Base-by-base conservation (phyloP, 2,113 vertebrate species). In the Beaufortia kweichowensis region DNA sequence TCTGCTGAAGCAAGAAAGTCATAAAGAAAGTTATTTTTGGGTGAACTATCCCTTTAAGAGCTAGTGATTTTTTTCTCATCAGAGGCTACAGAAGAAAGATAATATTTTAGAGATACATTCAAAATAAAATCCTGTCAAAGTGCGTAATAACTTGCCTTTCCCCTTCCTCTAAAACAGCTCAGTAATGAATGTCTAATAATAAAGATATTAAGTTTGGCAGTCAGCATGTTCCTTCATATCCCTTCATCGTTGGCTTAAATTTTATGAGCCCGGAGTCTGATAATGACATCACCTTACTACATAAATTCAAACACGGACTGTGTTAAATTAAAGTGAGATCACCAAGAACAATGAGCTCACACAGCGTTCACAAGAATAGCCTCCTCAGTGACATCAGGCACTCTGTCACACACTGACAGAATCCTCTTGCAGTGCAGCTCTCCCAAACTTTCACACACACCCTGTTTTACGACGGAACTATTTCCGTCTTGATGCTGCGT, bases 271-370 rank as follows among this genome's bases (percentile, higher is more conserved):
- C 29, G 23, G 56, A 46, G 24, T 75, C 69, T 61, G 29, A 77
- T 31, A 24, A 74, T 81, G 75, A 81, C 69, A 74, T 81, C 75
- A 81, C 29, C 53, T 67, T 19, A 67, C 21, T 19, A n/a, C 14
- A 72, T 4, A 48, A 53, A 68, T 7, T 24, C 23, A 60, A 21
- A 67, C 43, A 77, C 14, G 77, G 55, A 28, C 39, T 9, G n/a
- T n/a, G n/a, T 77, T 53, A 64, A 72, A 23, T 74, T 57, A 62
- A 60, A 26, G 21, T 61, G 59, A 43, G 33, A 76, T 81, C 66
- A 65, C 35, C 74, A 53, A 62, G 73, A 57, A 67, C 72, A 66
- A 53, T 77, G 61, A 81, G 55, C 67, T 77, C 67, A 77, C n/a
- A 66, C 39, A 35, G 4, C 23, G 19, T 76, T 68, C 56, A 68